Base-by-base conservation (phyloP, 1,140 invertebrate species). In the Zaprionus ghesquierei region DNA sequence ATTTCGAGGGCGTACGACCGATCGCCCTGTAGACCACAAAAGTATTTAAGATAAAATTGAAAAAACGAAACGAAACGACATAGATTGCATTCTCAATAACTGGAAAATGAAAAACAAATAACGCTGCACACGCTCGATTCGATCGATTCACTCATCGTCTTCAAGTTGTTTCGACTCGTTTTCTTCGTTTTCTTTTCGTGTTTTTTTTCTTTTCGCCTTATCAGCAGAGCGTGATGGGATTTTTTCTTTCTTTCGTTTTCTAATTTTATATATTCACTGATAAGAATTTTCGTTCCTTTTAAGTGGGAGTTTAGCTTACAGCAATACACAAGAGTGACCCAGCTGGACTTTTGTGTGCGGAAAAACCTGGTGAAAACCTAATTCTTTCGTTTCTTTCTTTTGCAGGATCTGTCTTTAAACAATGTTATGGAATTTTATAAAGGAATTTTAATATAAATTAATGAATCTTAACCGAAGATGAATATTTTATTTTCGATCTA, bases 201-300 rank as follows among this genome's bases (percentile, higher is more conserved):
- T n/a, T n/a, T n/a, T n/a, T 56, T 12, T 54, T 54, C 50, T 69
- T 60, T 63, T 18, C 44, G 23, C 33, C 75, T 84, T 86, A 86
- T 86, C 81, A 74, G 72, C 64, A 20, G 31, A n/a, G 38, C 27
- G 46, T 25, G 62, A 59, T 65, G 46, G 63, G 15, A 44, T 69
- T 58, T 49, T 69, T 66, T n/a, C n/a, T 29, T 68, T 33, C 50
- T 77, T 66, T 84, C 55, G 54, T 89, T 89, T 84, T 80, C 69
- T 84, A 75, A 89, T 79, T 86, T 72, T 75, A 75, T 87, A 70
- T 76, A 77, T 70, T 35, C 68, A 29, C 73, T 87, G 84, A 87
- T 87, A 87, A 87, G 62, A 70, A 66, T 62, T 81, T 86, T 87
- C 75, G 71, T 87, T 69, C 51, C 56, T 82, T 77, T 72, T 66